A percentile compares a stretch with the other conserved stretches of the same genome.
Evolutionary conservation across 2,113 vertebrate genomes (phyloP).

Genomic region (Cavia porcellus): DNA sequence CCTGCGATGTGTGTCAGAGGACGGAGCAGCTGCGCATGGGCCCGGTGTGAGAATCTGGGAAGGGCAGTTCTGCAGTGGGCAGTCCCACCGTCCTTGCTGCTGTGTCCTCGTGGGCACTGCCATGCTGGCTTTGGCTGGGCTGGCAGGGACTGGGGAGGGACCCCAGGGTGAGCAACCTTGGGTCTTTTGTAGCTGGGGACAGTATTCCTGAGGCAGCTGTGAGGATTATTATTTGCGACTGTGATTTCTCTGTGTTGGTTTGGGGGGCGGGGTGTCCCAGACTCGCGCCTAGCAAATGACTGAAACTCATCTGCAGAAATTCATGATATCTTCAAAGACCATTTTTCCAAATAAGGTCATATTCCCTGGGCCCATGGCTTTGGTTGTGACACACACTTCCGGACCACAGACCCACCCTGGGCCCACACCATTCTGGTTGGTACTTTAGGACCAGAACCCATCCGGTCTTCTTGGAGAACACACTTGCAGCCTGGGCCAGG

Average conservation of each 20-base stretch:
- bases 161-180: accelerated
- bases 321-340: too few relatives aligned
- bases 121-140: accelerated
- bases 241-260: background rate
- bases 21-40: background rate
- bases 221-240: accelerated
- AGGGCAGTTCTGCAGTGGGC: background rate
- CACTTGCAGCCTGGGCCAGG: background rate
- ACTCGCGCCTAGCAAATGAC: background rate
- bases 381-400: accelerated
- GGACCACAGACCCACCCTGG: background rate
- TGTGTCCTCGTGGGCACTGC: background rate
- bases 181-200: background rate
- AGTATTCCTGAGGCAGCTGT: accelerated
- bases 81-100: background rate
- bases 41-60: background rate
- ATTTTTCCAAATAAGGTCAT: background rate
- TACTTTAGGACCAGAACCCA: background rate
- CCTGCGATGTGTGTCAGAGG: background rate
- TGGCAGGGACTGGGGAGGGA: too few relatives aligned
- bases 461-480: background rate
- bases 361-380: background rate
- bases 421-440: accelerated
- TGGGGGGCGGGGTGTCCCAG: accelerated
- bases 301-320: too few relatives aligned